Evolutionary conservation across 1,140 invertebrate species (phyloP).

Genomic region (Potamilus streckersoni): DNA sequence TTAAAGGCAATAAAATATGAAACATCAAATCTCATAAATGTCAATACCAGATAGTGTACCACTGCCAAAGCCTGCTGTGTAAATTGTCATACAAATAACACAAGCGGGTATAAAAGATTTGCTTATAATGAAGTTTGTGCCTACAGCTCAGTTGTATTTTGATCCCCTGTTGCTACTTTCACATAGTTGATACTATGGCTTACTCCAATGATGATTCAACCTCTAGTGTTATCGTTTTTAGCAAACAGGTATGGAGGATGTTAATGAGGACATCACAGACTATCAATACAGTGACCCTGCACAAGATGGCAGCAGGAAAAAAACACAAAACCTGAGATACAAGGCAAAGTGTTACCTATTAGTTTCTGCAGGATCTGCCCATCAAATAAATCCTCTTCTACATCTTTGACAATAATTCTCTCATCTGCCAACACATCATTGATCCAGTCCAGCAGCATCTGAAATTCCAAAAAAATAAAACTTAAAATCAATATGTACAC

Average conservation of each 20-base stretch:
- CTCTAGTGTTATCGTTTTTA: neutral
- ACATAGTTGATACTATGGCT: too few species aligned
- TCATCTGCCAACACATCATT: slow-evolving; percentile 98
- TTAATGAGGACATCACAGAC: neutral
- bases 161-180: too few species aligned
- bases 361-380: slow-evolving; percentile 98
- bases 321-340: slow-evolving; percentile 3
- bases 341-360: slow-evolving; percentile 73
- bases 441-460: slow-evolving; percentile 96
- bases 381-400: slow-evolving; percentile 98
- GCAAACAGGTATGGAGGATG: neutral
- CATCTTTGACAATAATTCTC: slow-evolving; percentile 96
- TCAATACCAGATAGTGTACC: too few species aligned
- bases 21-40: too few species aligned
- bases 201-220: too few species aligned
- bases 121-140: too few species aligned
- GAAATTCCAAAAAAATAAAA: neutral
- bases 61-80: too few species aligned
- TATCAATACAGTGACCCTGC: neutral
- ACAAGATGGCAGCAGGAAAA: neutral
- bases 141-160: too few species aligned
- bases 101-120: too few species aligned
- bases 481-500: neutral
- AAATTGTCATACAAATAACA: too few species aligned
- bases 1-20: too few species aligned